phyloP scores from a whole-genome alignment of 2,113 vertebrate species.

The Podocnemis expansa region DNA sequence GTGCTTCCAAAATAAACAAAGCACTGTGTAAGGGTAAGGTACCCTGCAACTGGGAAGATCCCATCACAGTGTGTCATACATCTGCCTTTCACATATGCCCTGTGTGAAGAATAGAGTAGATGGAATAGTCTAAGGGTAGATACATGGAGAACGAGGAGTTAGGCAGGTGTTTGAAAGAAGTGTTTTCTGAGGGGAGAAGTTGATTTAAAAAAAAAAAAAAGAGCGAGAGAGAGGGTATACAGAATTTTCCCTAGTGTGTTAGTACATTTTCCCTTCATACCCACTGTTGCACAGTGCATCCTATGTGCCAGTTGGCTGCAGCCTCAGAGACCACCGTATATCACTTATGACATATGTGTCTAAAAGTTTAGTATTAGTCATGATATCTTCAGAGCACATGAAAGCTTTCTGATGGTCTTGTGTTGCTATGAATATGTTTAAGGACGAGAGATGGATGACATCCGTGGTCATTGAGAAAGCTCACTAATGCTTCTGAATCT shows the following conservation, averaged over 20 bases:
- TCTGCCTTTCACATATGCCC: background rate
- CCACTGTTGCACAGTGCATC: background rate
- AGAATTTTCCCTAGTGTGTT: background rate
- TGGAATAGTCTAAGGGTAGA: background rate
- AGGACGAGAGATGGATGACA: background rate
- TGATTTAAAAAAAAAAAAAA: background rate
- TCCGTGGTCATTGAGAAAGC: background rate
- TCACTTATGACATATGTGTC: background rate
- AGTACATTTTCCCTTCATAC: background rate
- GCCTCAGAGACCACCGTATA: background rate
- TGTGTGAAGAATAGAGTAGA: background rate
- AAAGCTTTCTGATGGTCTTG: background rate
- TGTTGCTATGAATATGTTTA: background rate
- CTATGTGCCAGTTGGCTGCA: background rate
- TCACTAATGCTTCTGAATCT: background rate
- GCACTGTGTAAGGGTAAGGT: background rate
- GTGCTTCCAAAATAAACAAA: background rate
- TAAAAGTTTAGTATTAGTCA: background rate
- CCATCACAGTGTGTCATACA: background rate
- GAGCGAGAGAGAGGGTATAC: background rate
- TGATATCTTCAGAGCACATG: background rate
- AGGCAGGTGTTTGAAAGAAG: background rate
- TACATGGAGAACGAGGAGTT: background rate
- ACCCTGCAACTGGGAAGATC: background rate
- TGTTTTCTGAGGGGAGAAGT: background rate